A percentile compares a stretch with the other conserved stretches of the same genome.
phyloP scores from a whole-genome alignment of 1,140 invertebrate species.

The Sycophila sp. region DNA sequence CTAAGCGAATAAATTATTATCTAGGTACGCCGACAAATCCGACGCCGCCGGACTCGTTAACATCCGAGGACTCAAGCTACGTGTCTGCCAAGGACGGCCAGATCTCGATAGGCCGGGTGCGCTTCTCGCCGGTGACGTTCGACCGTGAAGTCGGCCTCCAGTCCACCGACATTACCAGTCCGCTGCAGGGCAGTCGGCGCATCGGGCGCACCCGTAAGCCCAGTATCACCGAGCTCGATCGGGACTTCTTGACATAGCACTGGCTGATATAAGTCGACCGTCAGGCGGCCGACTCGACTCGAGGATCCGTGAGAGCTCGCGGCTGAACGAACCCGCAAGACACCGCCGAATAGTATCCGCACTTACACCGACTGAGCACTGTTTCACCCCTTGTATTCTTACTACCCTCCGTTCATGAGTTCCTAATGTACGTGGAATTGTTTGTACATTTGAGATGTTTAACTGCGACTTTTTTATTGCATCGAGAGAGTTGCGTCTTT shows the following conservation, averaged over 20 bases:
- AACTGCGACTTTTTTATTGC: too few species aligned
- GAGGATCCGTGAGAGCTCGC: conserved; percentile 3
- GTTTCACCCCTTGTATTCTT: too few species aligned
- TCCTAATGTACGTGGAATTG: too few species aligned
- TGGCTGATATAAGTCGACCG: conserved; percentile 60
- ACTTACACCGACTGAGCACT: too few species aligned
- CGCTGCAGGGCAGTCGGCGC: conserved; percentile 66
- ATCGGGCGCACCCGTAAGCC: conserved; percentile 64
- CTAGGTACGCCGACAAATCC: conserved; percentile 81
- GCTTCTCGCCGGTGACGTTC: conserved; percentile 82
- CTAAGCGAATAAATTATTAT: background rate
- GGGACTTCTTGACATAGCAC: conserved; percentile 71
- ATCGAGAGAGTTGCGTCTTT: too few species aligned
- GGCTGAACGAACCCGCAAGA: background rate
- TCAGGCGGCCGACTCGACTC: background rate
- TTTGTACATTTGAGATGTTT: too few species aligned
- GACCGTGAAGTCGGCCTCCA: conserved; percentile 52
- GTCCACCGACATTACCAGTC: conserved; percentile 68
- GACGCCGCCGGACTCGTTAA: conserved; percentile 85
- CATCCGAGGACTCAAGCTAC: conserved; percentile 86
- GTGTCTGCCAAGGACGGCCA: conserved; percentile 82
- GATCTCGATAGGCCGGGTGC: conserved; percentile 72
- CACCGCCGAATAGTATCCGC: too few species aligned
- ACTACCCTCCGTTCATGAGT: too few species aligned
- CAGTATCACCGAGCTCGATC: conserved; percentile 68